These are phyloP conservation scores for Solenopsis fugax DNA, from an alignment of 1,140 invertebrate species.

Conservation along the genomic window DNA sequence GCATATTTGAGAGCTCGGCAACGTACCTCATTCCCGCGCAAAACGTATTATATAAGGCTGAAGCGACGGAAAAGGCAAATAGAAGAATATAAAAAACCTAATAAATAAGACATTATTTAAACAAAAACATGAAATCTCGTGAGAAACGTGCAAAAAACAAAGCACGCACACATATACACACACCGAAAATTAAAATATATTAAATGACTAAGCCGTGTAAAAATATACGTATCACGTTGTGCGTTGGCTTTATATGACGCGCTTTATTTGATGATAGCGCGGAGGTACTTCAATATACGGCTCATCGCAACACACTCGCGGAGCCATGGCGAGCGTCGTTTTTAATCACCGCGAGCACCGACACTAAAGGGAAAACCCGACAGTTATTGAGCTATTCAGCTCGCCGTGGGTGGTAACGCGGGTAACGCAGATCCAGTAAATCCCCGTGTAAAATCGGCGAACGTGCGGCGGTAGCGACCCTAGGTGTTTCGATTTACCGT, in stretches of 20 bases:
- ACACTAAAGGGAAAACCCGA: constrained; percentile 34
- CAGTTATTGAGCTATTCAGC: constrained; percentile 53
- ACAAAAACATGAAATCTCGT: background rate
- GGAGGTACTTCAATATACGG: constrained; percentile 27
- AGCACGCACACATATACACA: background rate
- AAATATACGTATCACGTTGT: background rate
- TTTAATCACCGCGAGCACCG: constrained; percentile 54
- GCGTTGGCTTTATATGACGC: constrained; percentile 4
- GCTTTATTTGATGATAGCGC: background rate
- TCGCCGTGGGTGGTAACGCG: constrained; percentile 48
- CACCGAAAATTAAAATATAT: constrained; percentile 10
- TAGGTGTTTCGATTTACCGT: constrained; percentile 13
- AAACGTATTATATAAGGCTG: background rate
- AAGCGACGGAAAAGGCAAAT: background rate
- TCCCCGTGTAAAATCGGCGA: constrained; percentile 14
- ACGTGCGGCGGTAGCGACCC: background rate
- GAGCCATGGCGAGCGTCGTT: background rate
- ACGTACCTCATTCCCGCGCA: background rate
- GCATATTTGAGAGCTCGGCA: background rate
- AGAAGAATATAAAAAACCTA: background rate
- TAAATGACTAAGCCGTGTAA: background rate
- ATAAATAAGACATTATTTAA: background rate
- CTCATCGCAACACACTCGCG: constrained; percentile 32
- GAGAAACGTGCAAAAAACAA: background rate
- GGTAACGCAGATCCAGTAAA: constrained; percentile 15